These are phyloP conservation scores for Leuciscus idus DNA, from an alignment of 2,113 vertebrate genomes.

Conservation along the genomic window DNA sequence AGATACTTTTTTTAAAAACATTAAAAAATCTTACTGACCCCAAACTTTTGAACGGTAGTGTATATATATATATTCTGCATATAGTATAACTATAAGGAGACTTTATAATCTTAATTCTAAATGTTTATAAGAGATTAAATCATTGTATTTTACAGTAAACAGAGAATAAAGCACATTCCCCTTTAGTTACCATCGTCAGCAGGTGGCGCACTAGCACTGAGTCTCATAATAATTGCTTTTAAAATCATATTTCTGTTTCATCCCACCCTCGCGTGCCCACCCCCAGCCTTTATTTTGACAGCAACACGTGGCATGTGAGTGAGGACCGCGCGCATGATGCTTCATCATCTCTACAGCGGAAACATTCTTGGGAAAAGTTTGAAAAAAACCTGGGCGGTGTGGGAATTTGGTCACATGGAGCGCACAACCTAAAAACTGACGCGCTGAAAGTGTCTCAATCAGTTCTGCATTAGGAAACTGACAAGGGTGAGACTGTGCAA, in stretches of 20 bases:
- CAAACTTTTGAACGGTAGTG: too few relatives aligned
- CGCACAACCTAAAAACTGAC: not conserved
- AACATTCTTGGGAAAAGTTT: conserved; percentile 3
- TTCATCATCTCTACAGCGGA: not conserved
- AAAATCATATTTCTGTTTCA: not conserved
- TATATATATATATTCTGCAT: too few relatives aligned
- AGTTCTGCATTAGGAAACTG: not conserved
- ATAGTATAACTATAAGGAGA: too few relatives aligned
- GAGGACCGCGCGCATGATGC: conserved; percentile 57
- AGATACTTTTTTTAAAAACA: too few relatives aligned
- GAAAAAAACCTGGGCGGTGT: conserved; percentile 16
- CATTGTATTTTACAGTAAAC: not conserved
- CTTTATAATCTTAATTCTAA: too few relatives aligned
- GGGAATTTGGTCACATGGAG: conserved; percentile 3
- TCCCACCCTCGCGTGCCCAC: conserved; percentile 52
- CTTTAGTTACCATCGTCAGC: conserved; percentile 31
- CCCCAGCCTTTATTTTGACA: conserved; percentile 71
- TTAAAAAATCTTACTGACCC: too few relatives aligned
- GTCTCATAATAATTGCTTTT: not conserved
- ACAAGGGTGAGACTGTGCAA: not conserved
- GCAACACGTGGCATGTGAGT: conserved; percentile 70
- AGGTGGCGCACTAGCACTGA: conserved; percentile 68
- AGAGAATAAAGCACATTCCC: not conserved
- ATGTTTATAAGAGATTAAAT: too few relatives aligned
- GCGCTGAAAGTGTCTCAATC: not conserved